These are phyloP conservation scores for Crossaster papposus DNA, from an alignment of 53 echinoderm and acorn worm species.

Conservation along the genomic window DNA sequence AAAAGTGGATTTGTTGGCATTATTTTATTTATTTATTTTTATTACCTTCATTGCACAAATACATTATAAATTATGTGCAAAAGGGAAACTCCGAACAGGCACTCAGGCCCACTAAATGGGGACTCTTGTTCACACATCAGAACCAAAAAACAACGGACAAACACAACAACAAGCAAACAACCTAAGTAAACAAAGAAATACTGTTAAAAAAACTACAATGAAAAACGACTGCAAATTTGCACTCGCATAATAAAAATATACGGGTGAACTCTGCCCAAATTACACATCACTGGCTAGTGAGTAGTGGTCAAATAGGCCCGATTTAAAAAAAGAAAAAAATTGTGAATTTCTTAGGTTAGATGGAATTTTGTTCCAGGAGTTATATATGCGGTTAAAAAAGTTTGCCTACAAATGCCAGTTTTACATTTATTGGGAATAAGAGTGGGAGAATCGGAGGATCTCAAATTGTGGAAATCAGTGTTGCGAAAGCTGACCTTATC, in stretches of 20 bases:
- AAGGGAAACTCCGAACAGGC: slow-evolving; percentile 10
- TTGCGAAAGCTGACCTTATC: slow-evolving; percentile 15
- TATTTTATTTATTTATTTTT: not conserved
- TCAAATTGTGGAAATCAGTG: slow-evolving; percentile 18
- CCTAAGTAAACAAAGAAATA: not conserved
- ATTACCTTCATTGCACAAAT: not conserved
- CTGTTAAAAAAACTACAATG: not conserved
- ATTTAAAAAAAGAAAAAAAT: not conserved
- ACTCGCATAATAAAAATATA: not conserved
- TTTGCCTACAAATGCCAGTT: slow-evolving; percentile 19
- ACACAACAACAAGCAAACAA: not conserved
- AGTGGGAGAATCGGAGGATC: not conserved
- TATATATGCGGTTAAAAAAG: slow-evolving; percentile 4
- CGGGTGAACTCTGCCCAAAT: not conserved
- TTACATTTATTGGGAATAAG: slow-evolving; percentile 14
- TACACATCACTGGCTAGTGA: not conserved
- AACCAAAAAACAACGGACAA: not conserved
- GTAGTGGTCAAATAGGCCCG: not conserved
- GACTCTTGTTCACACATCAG: not conserved
- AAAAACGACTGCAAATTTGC: not conserved
- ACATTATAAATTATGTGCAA: not conserved
- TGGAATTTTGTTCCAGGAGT: slow-evolving; percentile 7
- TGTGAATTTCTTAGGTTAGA: not conserved
- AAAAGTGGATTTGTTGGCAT: no score
- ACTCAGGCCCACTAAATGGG: not conserved